These are phyloP conservation scores for Anarhynchus alexandrinus DNA, from an alignment of 2,113 vertebrate genomes.

Conservation along the genomic window DNA sequence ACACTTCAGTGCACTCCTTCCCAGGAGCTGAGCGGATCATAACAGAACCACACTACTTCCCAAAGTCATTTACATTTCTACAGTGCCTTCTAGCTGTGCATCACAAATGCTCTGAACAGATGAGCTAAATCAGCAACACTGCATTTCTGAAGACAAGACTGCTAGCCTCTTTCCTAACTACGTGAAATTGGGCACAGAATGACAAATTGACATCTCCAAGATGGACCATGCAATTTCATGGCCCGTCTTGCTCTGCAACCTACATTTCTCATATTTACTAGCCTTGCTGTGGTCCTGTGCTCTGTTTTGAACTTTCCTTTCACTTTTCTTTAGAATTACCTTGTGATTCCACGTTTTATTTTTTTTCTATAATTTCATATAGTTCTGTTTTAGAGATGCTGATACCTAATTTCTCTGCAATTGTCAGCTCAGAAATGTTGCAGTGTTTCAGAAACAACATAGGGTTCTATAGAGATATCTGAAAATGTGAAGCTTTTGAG, in stretches of 20 bases:
- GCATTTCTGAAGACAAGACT: background rate
- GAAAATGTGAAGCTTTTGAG: background rate
- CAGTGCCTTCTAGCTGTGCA: background rate
- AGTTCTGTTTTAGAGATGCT: background rate
- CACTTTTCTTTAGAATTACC: background rate
- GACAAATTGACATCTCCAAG: background rate
- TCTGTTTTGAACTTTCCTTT: background rate
- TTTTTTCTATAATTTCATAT: background rate
- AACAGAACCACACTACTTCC: background rate
- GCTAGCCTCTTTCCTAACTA: background rate
- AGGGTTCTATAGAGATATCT: background rate
- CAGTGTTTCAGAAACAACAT: background rate
- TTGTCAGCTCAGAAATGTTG: background rate
- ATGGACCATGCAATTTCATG: background rate
- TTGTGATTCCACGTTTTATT: background rate
- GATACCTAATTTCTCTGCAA: background rate
- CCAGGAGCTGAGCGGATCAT: background rate
- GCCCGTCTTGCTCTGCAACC: background rate
- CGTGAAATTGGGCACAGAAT: background rate
- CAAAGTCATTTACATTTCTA: background rate
- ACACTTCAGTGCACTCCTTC: background rate
- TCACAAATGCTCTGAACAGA: background rate
- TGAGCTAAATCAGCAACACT: background rate
- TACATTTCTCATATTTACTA: background rate
- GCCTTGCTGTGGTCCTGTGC: background rate